Conservation (phyloP, 2,888 invertebrate species). For the Synanthedon tipuliformis region DNA sequence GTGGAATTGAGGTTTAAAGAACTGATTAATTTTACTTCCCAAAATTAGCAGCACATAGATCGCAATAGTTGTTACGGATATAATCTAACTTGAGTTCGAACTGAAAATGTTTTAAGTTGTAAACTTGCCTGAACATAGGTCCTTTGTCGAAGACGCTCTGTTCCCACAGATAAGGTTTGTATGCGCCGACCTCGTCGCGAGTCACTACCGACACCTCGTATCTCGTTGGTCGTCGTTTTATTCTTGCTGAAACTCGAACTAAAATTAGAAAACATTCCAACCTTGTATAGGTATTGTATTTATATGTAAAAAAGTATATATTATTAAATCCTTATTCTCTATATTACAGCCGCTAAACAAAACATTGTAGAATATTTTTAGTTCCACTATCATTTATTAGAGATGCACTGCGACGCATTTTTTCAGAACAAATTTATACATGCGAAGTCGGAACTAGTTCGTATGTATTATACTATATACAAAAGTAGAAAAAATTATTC, state of each 20-base stretch:
- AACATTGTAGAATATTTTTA: too few species aligned
- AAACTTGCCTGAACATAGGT: conserved; percentile 84
- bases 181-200: conserved; percentile 93
- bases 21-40: background rate
- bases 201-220: conserved; percentile 95
- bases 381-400: too few species aligned
- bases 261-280: conserved; percentile 12
- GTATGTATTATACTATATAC: too few species aligned
- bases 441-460: too few species aligned
- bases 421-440: too few species aligned
- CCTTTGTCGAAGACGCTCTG: conserved; percentile 95
- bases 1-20: too few species aligned
- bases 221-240: conserved; percentile 86
- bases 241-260: conserved; percentile 89
- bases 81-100: background rate
- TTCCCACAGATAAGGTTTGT: conserved; percentile 96
- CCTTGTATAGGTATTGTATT: too few species aligned
- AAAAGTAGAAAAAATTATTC: too few species aligned
- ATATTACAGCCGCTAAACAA: too few species aligned
- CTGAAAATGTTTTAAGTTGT: background rate
- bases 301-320: too few species aligned
- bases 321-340: too few species aligned
- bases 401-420: too few species aligned
- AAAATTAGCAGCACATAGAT: background rate
- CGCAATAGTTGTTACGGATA: background rate